Evolutionary conservation across 2,888 invertebrate genomes (phyloP).

Genomic region (Amiota communis): DNA sequence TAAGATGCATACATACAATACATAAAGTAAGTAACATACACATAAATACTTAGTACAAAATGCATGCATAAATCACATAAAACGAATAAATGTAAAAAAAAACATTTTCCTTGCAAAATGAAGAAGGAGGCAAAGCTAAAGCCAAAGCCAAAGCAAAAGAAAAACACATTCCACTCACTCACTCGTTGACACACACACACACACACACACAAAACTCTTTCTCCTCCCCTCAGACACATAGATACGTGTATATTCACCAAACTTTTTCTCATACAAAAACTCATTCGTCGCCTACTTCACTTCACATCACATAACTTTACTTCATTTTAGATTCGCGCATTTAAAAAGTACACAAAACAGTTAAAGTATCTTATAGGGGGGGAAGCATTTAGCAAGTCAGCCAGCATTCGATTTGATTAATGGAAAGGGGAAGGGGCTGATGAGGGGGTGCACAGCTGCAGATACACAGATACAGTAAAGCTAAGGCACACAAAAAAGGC

Average conservation of each 20-base stretch:
- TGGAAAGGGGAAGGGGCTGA: background rate
- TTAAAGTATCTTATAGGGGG: constrained; percentile 23
- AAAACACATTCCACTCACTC: constrained; percentile 5
- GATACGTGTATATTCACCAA: background rate
- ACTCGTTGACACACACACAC: background rate
- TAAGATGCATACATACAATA: background rate
- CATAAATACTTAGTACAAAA: constrained; percentile 58
- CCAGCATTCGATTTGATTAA: background rate
- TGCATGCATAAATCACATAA: constrained; percentile 65
- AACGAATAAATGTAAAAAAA: constrained; percentile 54
- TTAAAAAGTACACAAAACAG: constrained; percentile 28
- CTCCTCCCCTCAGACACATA: background rate
- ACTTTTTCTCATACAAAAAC: background rate
- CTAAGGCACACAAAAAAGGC: constrained; percentile 67
- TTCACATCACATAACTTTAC: background rate
- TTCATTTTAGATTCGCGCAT: background rate
- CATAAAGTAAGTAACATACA: constrained; percentile 32
- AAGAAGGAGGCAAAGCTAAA: background rate
- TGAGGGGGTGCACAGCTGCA: constrained; percentile 44
- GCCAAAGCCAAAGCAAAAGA: too few relatives aligned
- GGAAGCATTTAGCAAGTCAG: background rate
- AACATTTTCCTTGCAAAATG: constrained; percentile 12
- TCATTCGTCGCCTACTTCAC: background rate
- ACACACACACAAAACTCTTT: background rate
- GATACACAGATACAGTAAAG: constrained; percentile 57